Base-by-base conservation (phyloP, 2,113 vertebrate genomes). In the Centropristis striata region DNA sequence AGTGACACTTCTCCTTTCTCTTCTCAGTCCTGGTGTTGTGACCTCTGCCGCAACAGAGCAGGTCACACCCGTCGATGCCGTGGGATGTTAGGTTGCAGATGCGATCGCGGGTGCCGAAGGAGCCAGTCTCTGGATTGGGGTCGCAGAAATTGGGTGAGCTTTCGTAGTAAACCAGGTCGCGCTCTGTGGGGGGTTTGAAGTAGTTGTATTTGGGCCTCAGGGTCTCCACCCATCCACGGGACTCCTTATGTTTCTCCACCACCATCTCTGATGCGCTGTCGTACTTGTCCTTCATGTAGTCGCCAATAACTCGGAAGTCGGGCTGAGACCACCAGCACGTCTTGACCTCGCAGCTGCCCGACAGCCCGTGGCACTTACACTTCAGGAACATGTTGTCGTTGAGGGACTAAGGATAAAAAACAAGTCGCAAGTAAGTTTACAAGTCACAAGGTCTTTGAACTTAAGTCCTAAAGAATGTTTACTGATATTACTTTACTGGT, bases 321-420 rank as follows among this genome's bases (percentile, higher is more conserved):
- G 98, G 98, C 93, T 99, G 98, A 0, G 98, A 97, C 98, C 97
- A 99, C 98, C 98, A 99, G 93, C 98, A 99, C 0, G 98, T 99
- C 96, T 99, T 99, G 37, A 99, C 98, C 89, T 99, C 98, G 0
- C 98, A 99, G 94, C 98, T 99, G 54, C 98, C 98, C 0, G 98
- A 99, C 68, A 99, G 95, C 21, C 98, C 98, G 0, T 99, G 98
- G 93, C 98, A 99, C 87, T 99, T 99, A 81, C 98, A 99, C 90
- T 98, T 98, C 66, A 99, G 95, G 84, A 98, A 98, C 97, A 98
- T 98, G 94, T 98, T 98, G 20, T 98, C 97, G 81, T 98, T 95
- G 90, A 99, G 97, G 71, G 97, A 98, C 98, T 99, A 83, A 3
- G 23, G 54, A 2, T 5, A 4, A 49, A 67, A 71, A 64, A 20